Evolutionary conservation across 2,797 vertebrate genomes (phyloP), one percentile per base, ranked within the genome.

Genomic region (Coracias cyanogaster): DNA sequence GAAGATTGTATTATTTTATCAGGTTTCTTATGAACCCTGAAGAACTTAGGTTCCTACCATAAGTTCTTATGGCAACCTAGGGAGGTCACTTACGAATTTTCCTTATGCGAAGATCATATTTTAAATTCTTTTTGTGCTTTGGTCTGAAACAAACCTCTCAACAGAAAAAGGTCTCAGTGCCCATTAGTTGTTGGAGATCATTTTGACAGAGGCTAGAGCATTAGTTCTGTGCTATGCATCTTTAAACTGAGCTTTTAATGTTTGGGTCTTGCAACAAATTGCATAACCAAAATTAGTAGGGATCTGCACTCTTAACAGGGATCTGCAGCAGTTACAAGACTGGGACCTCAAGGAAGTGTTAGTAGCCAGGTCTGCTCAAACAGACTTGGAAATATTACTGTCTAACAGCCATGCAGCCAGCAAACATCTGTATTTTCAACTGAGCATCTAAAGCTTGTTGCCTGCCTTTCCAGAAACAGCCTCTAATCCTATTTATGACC

Each of bases 401-500:
- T n/a, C 57, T 88, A 90, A 91, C 29, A 88, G n/a, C 80, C 85
- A 65, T 29, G 46, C 82, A 91, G 77, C 15, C 91, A 96, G 82
- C 79, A 93, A 95, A 96, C 93, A 96, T 96, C 96, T 94, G 96
- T 83, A 95, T 95, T 95, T 95, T 85, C 86, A 69, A 72, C 72
- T 39, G 49, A 90, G 61, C 80, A 72, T 86, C 57, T 76, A 93
- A 90, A 93, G 31, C 82, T 55, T 61, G 82, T 86, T 88, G 73
- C 49, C 77, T 82, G 82, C 41, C 73, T 90, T 94, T 93, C 90
- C 91, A 93, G 87, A 96, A 95, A 95, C 57, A 81, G 39, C 24
- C 43, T 43, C 70, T 96, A 97, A 97, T 97, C 95, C 94, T 91
- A 93, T 97, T 95, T 97, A 94, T 88, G 89, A 95, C 86, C 89